Evolutionary conservation across 2,888 invertebrate genomes (phyloP), one percentile per base, ranked within the genome.

Genomic region (Mechanitis messenoides): DNA sequence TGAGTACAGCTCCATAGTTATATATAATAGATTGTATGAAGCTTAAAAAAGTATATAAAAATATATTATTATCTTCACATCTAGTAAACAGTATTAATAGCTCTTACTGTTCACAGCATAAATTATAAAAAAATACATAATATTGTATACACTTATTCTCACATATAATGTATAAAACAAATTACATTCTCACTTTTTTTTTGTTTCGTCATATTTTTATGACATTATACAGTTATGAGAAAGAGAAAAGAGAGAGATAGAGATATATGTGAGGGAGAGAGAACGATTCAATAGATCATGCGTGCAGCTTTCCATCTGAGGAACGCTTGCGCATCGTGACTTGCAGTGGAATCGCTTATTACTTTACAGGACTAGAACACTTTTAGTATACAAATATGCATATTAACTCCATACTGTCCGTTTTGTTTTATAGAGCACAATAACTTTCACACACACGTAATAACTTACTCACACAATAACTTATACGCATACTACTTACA

Each of bases 261-360:
- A 53, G 42, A 5, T 50, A 55, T n/a, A 28, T 50, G 28, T 35
- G 45, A 47, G 45, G 33, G 57, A 61, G 54, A 42, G 50, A 58
- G 54, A 55, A 45, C 20, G 57, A 46, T 20, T 45, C 12, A 58
- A 50, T 50, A 50, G 50, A 50, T 50, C 45, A 53, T 60, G 50
- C 64, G 62, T 59, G 63, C 55, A 47, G 58, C 72, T 71, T 72
- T 74, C 74, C 72, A 70, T 70, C 60, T 20, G 66, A 63, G 67
- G 61, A 65, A 77, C 80, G 79, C 73, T 54, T 62, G 68, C 77
- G 76, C 83, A 76, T 68, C 85, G 83, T 85, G 86, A 85, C 83
- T 81, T 80, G 85, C 75, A 71, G 76, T 67, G 80, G 76, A 87
- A 87, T 87, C 68, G 79, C 73, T 75, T 71, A 83, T 87, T 85